Conservation (phyloP, 23 tunicate species). For the Ciona savignyi region DNA sequence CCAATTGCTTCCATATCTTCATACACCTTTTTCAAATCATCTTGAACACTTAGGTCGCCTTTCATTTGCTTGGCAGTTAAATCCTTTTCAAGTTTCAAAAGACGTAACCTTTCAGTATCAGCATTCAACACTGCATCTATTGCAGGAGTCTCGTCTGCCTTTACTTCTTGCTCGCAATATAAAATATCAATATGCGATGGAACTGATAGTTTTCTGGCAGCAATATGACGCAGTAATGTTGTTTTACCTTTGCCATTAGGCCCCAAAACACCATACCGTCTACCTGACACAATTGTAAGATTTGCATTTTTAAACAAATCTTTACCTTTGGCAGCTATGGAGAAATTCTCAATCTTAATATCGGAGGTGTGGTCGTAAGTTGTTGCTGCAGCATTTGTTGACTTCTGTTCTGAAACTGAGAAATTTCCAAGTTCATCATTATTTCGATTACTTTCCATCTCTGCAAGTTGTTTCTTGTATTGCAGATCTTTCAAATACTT, state of each 20-base stretch:
- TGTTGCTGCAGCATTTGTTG: slow-evolving; percentile 5
- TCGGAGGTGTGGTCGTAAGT: slow-evolving; percentile 56
- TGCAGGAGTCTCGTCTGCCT: slow-evolving; percentile 88
- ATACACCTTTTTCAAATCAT: slow-evolving; percentile 76
- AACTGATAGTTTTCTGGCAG: slow-evolving; percentile 67
- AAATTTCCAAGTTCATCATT: slow-evolving; percentile 86
- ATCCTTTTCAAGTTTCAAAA: slow-evolving; percentile 67
- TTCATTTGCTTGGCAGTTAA: slow-evolving; percentile 49
- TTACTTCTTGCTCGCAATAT: slow-evolving; percentile 98
- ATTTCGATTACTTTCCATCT: slow-evolving; percentile 58
- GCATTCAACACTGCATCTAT: slow-evolving; percentile 91
- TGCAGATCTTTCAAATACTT: slow-evolving; percentile 67
- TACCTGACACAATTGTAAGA: slow-evolving; percentile 81
- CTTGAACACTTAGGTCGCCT: slow-evolving; percentile 80
- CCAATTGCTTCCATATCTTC: slow-evolving; percentile 96
- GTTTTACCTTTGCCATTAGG: slow-evolving; percentile 99
- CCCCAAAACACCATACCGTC: slow-evolving; percentile 96
- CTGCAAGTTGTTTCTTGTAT: slow-evolving; percentile 60
- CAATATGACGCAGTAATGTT: slow-evolving; percentile 84
- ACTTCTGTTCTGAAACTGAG: slow-evolving; percentile 61
- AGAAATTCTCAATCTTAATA: slow-evolving; percentile 89
- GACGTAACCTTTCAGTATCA: slow-evolving; percentile 58
- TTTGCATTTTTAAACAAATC: slow-evolving; percentile 93
- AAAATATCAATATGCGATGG: slow-evolving; percentile 92
- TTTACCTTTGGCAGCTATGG: slow-evolving; percentile 97